Evolutionary conservation across 1,140 invertebrate genomes (phyloP).

Genomic region (Agraylea sexmaculata): DNA sequence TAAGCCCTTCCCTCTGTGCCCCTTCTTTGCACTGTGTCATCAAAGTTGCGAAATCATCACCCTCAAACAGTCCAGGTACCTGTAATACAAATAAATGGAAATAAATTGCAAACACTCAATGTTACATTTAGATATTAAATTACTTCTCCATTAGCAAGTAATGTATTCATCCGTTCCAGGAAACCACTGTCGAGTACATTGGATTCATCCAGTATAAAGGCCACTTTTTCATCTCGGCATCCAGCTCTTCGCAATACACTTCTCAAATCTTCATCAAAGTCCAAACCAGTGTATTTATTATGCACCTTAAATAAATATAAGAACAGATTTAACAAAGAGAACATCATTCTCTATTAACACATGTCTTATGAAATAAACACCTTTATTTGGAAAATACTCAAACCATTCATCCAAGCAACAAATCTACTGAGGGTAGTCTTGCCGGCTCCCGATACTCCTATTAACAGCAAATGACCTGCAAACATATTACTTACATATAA

Average conservation of each 20-base stretch:
- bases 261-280: conserved; percentile 98
- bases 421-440: conserved; percentile 98
- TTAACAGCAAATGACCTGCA: conserved; percentile 77
- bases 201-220: conserved; percentile 98
- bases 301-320: conserved; percentile 58
- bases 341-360: background rate
- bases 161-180: conserved; percentile 97
- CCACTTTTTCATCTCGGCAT: conserved; percentile 97
- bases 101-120: conserved; percentile 2
- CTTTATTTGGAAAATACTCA: conserved; percentile 96
- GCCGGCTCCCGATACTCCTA: conserved; percentile 95
- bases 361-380: conserved; percentile 28
- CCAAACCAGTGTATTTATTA: conserved; percentile 96
- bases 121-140: background rate
- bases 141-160: conserved; percentile 94
- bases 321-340: background rate
- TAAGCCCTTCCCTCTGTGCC: conserved; percentile 91
- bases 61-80: conserved; percentile 85
- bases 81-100: conserved; percentile 16
- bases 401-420: conserved; percentile 99
- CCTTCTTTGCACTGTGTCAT: conserved; percentile 99
- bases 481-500: conserved; percentile 3
- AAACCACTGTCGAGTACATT: conserved; percentile 98
- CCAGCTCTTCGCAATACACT: conserved; percentile 87
- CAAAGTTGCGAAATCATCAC: conserved; percentile 95